Base-by-base conservation (phyloP, 2,113 vertebrate species). In the Puffinus mauretanicus region DNA sequence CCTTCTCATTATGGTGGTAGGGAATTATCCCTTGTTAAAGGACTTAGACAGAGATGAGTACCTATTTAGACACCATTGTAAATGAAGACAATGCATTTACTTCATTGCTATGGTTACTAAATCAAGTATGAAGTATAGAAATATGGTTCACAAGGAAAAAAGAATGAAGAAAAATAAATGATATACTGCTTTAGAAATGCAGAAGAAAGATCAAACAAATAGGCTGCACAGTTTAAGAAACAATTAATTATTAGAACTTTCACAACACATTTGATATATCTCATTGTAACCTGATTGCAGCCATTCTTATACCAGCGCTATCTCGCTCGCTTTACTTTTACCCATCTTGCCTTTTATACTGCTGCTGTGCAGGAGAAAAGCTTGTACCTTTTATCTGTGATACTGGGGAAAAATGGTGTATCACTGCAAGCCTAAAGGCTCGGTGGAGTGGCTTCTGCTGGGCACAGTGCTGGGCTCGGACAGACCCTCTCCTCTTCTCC, bases 41-140 rank as follows among this genome's bases (percentile, higher is more conserved):
- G 89, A 86, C 87, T 80, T 88, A 34, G 11, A 88, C 15, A 42
- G 83, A 96, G 95, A 90, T 49, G 82, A 94, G 84, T 49, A 95
- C 91, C 90, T 95, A 94, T 95, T 96, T 97, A 93, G 91, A 95
- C 91, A 96, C 94, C 91, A 93, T 90, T 96, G 94, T 95, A 87
- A 95, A 94, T 64, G 91, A 97, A 95, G 97, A 96, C 87, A 95
- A 94, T 93, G 91, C 87, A 71, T 96, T 94, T 94, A 94, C 95
- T 95, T 95, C 95, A 97, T 97, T 93, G 96, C 96, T 97, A 96
- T 96, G 96, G 96, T 96, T 97, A 97, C 97, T 94, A 92, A 94
- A 88, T 69, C 70, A 85, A 95, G 84, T 44, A 69, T 29, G 66
- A 89, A 95, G 62, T 95, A 60, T 46, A 94, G 91, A 91, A 97